phyloP scores from a whole-genome alignment of 1,140 invertebrate genomes.

The Ceratosolen solmsi region DNA sequence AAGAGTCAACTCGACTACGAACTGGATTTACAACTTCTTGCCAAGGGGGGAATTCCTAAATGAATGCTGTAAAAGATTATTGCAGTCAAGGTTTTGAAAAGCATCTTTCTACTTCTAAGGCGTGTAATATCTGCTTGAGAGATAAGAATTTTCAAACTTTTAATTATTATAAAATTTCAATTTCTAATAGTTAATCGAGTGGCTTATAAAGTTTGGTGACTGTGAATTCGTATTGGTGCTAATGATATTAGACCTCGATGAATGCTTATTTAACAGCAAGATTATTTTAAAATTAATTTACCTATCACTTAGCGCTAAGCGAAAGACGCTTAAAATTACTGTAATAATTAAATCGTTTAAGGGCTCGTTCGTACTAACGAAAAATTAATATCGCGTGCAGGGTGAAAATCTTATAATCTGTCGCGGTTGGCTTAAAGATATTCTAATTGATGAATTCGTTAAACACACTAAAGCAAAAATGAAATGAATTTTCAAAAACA shows the following conservation, averaged over 20 bases:
- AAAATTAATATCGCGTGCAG: neutral
- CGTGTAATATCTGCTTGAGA: too few relatives aligned
- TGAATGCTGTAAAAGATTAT: too few relatives aligned
- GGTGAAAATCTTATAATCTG: too few relatives aligned
- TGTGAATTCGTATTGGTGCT: neutral
- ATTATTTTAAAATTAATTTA: conserved; percentile 36
- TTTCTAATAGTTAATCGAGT: too few relatives aligned
- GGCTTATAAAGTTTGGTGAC: neutral
- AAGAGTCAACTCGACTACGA: neutral
- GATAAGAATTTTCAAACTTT: too few relatives aligned
- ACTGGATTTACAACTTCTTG: neutral
- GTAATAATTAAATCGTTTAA: conserved; percentile 2
- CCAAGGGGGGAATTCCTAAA: neutral
- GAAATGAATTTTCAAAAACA: too few relatives aligned
- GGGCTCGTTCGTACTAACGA: neutral
- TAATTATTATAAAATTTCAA: too few relatives aligned
- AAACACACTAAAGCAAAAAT: too few relatives aligned
- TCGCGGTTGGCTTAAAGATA: too few relatives aligned
- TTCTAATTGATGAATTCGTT: too few relatives aligned
- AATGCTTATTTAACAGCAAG: conserved; percentile 9
- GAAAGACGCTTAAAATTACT: conserved; percentile 12
- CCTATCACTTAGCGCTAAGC: conserved; percentile 8
- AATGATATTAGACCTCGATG: neutral
- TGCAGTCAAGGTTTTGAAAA: too few relatives aligned
- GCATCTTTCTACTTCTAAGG: too few relatives aligned